Percentiles rank a stretch among this genome's conserved stretches.
Evolutionary conservation across 1,140 invertebrate species (phyloP).

Genomic region (Arctopsyche grandis): DNA sequence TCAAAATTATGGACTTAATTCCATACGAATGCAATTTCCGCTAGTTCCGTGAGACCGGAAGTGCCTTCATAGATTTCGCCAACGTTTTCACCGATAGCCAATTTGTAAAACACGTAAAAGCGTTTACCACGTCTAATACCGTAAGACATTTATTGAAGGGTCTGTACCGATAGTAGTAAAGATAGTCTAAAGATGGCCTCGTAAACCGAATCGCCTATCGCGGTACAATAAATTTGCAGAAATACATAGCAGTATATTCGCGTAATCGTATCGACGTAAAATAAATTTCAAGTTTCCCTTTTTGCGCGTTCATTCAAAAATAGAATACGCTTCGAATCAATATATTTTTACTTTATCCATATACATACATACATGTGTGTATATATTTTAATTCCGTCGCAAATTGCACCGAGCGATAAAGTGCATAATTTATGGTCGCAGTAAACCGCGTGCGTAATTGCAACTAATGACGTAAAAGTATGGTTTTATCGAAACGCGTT

Average conservation of each 20-base stretch:
- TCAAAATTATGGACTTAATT: conserved; percentile 1
- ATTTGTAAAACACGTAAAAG: conserved; percentile 31
- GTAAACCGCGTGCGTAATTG: neutral
- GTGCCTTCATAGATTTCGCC: neutral
- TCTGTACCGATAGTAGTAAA: conserved; percentile 25
- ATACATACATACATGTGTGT: neutral
- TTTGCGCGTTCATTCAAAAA: neutral
- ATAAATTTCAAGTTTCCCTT: neutral
- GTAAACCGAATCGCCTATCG: conserved; percentile 28
- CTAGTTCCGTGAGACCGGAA: neutral
- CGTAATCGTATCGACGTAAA: neutral
- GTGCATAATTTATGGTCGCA: neutral
- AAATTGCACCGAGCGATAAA: neutral
- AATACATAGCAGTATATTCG: neutral
- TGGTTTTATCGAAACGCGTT: no score
- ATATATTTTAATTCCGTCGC: neutral
- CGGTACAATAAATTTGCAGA: conserved; percentile 16
- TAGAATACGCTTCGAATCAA: neutral
- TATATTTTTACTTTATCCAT: neutral
- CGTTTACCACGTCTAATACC: conserved; percentile 24
- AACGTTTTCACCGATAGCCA: neutral
- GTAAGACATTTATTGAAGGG: conserved; percentile 24
- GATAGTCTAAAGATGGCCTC: conserved; percentile 24
- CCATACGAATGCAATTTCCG: neutral
- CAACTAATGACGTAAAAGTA: neutral